phyloP scores from a whole-genome alignment of 2,113 vertebrate species.

The Merops nubicus region DNA sequence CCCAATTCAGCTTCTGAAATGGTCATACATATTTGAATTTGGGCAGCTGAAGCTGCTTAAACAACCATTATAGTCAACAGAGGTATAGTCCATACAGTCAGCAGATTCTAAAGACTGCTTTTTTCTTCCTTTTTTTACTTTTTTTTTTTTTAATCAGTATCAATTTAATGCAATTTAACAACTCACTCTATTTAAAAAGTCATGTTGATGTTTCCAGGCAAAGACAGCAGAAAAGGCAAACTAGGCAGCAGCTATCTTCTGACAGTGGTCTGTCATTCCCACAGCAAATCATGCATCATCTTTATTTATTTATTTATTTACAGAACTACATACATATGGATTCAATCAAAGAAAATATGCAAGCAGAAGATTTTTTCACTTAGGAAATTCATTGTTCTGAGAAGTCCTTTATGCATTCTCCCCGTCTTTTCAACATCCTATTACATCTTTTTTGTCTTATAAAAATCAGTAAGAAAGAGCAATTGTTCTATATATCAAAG shows the following conservation, averaged over 20 bases:
- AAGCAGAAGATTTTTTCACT: neutral
- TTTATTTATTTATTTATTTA: slow-evolving; percentile 9
- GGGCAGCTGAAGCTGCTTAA: neutral
- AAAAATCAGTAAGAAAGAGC: neutral
- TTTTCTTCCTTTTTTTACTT: neutral
- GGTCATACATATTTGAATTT: neutral
- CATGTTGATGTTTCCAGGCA: neutral
- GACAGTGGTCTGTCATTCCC: neutral
- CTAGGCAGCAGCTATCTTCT: neutral
- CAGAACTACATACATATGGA: neutral
- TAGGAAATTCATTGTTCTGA: neutral
- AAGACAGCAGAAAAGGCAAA: neutral
- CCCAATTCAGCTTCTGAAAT: neutral
- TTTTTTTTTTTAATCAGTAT: neutral
- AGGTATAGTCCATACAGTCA: neutral
- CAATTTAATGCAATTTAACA: neutral
- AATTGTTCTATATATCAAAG: neutral
- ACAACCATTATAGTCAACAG: neutral
- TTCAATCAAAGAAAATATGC: neutral
- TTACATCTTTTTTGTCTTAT: neutral
- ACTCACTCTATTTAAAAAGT: neutral
- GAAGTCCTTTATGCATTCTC: neutral
- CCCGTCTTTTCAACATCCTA: neutral
- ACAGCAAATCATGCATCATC: neutral
- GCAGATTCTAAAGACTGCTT: neutral